Base-by-base conservation (phyloP, 1,140 invertebrate species). In the Drosophila ohnishii region DNA sequence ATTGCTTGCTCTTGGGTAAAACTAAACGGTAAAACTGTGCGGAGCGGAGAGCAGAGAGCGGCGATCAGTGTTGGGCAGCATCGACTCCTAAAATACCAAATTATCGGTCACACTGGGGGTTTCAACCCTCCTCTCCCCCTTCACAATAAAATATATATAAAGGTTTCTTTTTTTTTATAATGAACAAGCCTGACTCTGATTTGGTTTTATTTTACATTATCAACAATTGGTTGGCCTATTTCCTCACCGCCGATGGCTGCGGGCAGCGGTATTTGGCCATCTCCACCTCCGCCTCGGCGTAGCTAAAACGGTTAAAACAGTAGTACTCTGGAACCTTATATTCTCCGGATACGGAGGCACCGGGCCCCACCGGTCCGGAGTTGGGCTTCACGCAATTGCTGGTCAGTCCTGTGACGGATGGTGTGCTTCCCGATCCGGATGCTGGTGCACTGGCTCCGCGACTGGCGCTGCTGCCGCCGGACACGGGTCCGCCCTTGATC, bases 261-360 rank as follows among this genome's bases (percentile, higher is more conserved):
- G 95, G 95, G 48, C 95, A 92, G 90, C 97, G 94, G 80, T 93
- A 96, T 85, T 96, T 95, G 13, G 93, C 92, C 95, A 98, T 95
- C 93, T 97, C 96, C 16, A 97, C 94, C 93, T 98, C 96, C 51
- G 96, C 95, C 92, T 98, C 96, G 75, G 94, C 95, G 83, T 95
- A 97, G 65, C 95, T 96, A 78, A 94, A 95, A 28, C 94, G 93
- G 81, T 97, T 94, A 80, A 97, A 97, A 73, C 94, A 94, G 83
- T 95, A 98, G 89, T 97, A 97, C 92, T 98, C 97, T 1, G 96
- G 96, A 81, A 96, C 96, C 92, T 97, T 97, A 85, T 98, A 98
- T 3, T 94, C 93, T 35, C 93, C 94, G 64, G 93, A 92, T 88
- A 96, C 96, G 1, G 94, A 93, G 35, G 96, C 96, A 42, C 94